Percentiles rank a stretch among this genome's conserved stretches.
These are phyloP conservation scores for Lytechinus variegatus DNA, from an alignment of 35 echinoderm and acorn worm species.

Conservation along the genomic window DNA sequence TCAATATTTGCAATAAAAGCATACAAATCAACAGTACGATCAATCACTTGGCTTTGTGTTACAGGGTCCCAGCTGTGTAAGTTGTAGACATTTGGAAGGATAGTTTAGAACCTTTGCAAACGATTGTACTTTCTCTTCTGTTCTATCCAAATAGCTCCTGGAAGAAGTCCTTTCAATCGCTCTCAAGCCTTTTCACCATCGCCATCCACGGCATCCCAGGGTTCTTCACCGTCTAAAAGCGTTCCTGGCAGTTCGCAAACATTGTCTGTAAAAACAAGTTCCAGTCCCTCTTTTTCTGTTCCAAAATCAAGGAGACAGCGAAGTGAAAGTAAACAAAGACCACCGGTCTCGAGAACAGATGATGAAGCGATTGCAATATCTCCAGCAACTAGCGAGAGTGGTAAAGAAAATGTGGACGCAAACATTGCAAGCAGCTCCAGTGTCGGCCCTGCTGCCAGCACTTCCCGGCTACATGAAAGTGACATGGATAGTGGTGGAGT, in stretches of 20 bases:
- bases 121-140: no score
- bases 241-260: neutral
- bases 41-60: no score
- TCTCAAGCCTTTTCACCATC: conserved; percentile 14
- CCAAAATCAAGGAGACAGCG: neutral
- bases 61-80: no score
- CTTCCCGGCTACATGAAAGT: neutral
- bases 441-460: neutral
- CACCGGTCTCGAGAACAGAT: neutral
- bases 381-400: neutral
- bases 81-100: no score
- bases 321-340: neutral
- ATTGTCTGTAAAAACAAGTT: neutral
- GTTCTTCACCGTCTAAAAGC: neutral
- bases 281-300: neutral
- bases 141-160: neutral
- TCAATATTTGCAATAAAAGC: no score
- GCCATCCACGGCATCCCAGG: neutral
- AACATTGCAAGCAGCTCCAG: neutral
- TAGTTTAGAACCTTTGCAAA: no score
- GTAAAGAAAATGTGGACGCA: neutral
- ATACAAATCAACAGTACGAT: no score
- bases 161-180: neutral
- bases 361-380: neutral
- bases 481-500: neutral